Base-by-base conservation (phyloP, 2,113 vertebrate species). In the Istiophorus platypterus region DNA sequence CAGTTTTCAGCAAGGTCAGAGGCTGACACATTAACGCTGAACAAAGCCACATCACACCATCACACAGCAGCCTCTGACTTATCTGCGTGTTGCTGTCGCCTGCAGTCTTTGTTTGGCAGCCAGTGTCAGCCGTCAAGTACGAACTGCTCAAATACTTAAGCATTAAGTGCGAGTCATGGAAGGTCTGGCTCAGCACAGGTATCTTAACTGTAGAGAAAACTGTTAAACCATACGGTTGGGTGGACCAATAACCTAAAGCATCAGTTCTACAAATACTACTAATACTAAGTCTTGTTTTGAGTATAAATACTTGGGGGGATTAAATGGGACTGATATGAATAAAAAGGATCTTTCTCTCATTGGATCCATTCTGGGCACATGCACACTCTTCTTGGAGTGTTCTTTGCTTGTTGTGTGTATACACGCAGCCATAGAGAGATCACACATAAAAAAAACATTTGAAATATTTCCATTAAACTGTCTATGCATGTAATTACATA, bases 31-130 rank as follows among this genome's bases (percentile, higher is more conserved):
- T 82, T 84, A 81, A 47, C 76, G 45, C 80, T 57, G 63, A 78
- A 89, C 83, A 54, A 58, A 78, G 84, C 75, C 75, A 63, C 68
- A 84, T 59, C 56, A 59, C 81, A 72, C 22, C 66, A 58, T 59
- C 56, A 59, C 81, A 72, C 22, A 63, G 56, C 80, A 89, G 74
- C 82, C 80, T 42, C 41, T 29, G 49, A 73, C 59, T 76, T 64
- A 13, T 78, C 59, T 61, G 45, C 6, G 39, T 42, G 51, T 0
- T 24, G 11, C 52, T 45, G 22, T 27, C 18, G 75, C 37, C 52
- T 34, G 18, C 37, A 0, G 63, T 45, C 67, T 61, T 51, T 14
- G 15, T 49, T 66, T 20, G 62, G 66, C 61, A 39, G 64, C 49
- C 51, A 51, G 49, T 5, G 29, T 81, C 59, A 17, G 14, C 37